Conservation (phyloP, 2,888 invertebrate species). For the Biston stratarius region DNA sequence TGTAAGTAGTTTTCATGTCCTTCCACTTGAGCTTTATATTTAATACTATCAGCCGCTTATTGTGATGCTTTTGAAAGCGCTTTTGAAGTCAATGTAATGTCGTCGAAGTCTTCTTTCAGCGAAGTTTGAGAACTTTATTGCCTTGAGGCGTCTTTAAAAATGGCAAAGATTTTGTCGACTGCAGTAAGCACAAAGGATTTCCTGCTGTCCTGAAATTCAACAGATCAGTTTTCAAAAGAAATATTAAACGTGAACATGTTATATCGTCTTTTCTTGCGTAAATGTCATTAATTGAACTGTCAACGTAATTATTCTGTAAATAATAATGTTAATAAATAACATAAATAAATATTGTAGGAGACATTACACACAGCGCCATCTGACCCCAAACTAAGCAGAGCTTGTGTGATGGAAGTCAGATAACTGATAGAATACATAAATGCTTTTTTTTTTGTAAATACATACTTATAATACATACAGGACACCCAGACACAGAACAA, state of each 20-base stretch:
- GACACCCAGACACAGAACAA: too few relatives aligned
- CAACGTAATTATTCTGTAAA: too few relatives aligned
- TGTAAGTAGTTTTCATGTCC: background rate
- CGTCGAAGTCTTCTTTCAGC: slow-evolving; percentile 19
- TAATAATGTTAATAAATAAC: too few relatives aligned
- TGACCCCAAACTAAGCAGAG: too few relatives aligned
- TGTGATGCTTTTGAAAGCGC: slow-evolving; percentile 16
- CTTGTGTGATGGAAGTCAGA: too few relatives aligned
- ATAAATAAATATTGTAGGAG: too few relatives aligned
- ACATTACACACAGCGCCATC: too few relatives aligned
- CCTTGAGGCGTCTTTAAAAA: slow-evolving; percentile 18
- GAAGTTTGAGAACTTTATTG: slow-evolving; percentile 25
- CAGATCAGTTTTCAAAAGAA: slow-evolving; percentile 18
- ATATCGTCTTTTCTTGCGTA: background rate
- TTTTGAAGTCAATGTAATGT: slow-evolving; percentile 15
- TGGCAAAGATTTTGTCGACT: slow-evolving; percentile 7
- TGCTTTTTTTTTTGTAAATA: too few relatives aligned
- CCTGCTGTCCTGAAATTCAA: slow-evolving; percentile 16
- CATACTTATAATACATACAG: too few relatives aligned
- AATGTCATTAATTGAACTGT: background rate
- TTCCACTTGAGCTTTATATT: slow-evolving; percentile 1
- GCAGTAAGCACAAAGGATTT: slow-evolving; percentile 19
- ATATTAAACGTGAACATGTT: slow-evolving; percentile 7
- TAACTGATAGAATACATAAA: too few relatives aligned
- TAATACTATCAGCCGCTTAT: slow-evolving; percentile 14